Evolutionary conservation across 2,888 invertebrate genomes (phyloP).

Genomic region (Oscheius sp.): DNA sequence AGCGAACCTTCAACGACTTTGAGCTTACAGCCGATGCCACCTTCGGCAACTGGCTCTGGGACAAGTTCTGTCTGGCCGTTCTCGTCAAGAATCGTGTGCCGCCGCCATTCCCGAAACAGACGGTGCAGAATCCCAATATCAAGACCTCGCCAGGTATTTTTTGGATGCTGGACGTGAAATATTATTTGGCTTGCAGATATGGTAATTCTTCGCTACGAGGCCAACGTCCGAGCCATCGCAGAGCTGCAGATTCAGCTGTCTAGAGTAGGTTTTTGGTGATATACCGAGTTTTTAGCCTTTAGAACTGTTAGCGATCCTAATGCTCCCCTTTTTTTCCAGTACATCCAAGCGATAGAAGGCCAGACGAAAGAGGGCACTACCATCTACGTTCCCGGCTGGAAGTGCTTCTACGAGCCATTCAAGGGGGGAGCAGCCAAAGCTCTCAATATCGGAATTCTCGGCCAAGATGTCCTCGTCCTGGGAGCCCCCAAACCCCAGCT

Average conservation of each 20-base stretch:
- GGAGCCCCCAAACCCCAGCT: conserved; percentile 43
- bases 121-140: conserved; percentile 61
- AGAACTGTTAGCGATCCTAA: no score
- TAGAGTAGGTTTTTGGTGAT: neutral
- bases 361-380: conserved; percentile 9
- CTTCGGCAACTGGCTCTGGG: conserved; percentile 55
- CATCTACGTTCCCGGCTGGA: conserved; percentile 18
- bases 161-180: no score
- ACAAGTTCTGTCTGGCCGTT: conserved; percentile 44
- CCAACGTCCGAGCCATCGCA: neutral
- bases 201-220: neutral
- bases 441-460: conserved; percentile 44
- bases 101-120: conserved; percentile 56
- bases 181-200: neutral
- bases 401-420: conserved; percentile 31
- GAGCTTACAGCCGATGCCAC: conserved; percentile 41
- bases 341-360: neutral
- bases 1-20: conserved; percentile 38
- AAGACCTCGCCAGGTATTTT: conserved; percentile 10
- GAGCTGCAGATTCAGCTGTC: neutral
- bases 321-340: conserved; percentile 1
- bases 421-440: conserved; percentile 38
- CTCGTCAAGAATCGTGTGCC: conserved; percentile 51
- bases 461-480: conserved; percentile 44
- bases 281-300: no score